Base-by-base conservation (phyloP, 2,113 vertebrate species). In the Halcyon senegalensis region DNA sequence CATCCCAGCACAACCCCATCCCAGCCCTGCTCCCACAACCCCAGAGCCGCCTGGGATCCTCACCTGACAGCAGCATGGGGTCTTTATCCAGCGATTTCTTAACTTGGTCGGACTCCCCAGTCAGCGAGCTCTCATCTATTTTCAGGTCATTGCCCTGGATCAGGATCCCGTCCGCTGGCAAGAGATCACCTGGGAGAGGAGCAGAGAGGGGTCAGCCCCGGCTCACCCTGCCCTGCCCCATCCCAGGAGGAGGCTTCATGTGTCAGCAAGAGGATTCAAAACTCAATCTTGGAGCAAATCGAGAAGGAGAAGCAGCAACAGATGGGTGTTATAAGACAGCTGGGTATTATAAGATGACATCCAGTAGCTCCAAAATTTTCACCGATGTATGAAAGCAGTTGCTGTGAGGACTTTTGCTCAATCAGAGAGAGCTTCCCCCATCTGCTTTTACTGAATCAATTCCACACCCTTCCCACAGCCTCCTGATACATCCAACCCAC, bases 111-210 rank as follows among this genome's bases (percentile, higher is more conserved):
- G 99, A 99, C 92, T 99, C 99, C 75, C 99, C 99, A 0, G 99
- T 99, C 96, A 99, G 98, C 1, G 99, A 99, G 96, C 99, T 99
- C 97, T 99, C 99, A 0, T 99, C 99, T 30, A 99, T 99, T 97
- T 99, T 99, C 96, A 99, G 98, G 96, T 99, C 99, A 12, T 99
- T 99, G 43, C 99, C 99, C 93, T 99, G 99, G 94, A 99, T 99
- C 95, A 99, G 97, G 94, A 99, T 97, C 16, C 99, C 99, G 2
- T 99, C 99, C 4, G 99, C 97, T 15, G 99, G 99, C 87, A 99
- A 97, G 76, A 99, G 98, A 97, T 99, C 99, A 79, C 99, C 99
- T 99, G 90, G 66, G 24, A 55, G 2, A 88, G 37, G 31, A 80
- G 85, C 55, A 31, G 64, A 2, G 20, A 1, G 24, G 27, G 24